These are phyloP conservation scores for Chiloscyllium plagiosum DNA, from an alignment of 2,113 vertebrate species.

Conservation along the genomic window DNA sequence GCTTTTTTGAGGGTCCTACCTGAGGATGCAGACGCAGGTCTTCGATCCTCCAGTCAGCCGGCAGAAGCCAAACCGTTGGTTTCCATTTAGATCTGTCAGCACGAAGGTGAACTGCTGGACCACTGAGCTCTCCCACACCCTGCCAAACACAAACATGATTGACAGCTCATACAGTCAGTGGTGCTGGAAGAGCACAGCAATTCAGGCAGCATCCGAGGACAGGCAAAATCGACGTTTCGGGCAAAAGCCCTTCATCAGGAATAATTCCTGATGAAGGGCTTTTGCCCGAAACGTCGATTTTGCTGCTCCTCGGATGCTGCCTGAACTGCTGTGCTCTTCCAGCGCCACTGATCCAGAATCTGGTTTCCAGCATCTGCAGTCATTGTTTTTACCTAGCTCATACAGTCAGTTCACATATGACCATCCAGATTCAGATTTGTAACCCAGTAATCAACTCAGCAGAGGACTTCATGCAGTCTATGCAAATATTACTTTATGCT, in stretches of 20 bases:
- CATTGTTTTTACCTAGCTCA: too few species aligned
- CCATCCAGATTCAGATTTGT: neutral
- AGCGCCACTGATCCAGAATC: too few species aligned
- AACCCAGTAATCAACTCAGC: neutral
- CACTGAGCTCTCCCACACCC: slow-evolving; percentile 54
- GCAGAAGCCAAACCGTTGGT: slow-evolving; percentile 80
- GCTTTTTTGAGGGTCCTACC: slow-evolving; percentile 50
- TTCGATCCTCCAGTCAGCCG: slow-evolving; percentile 65
- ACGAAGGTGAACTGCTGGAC: slow-evolving; percentile 88
- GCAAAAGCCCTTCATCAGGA: too few species aligned
- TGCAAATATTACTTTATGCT: neutral
- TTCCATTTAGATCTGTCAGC: slow-evolving; percentile 75
- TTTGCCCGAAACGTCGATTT: too few species aligned
- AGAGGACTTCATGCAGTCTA: neutral
- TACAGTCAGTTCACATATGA: neutral
- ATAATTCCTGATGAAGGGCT: too few species aligned
- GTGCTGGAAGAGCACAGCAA: too few species aligned
- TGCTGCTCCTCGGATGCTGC: too few species aligned
- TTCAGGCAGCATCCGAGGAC: too few species aligned
- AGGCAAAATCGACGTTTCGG: too few species aligned
- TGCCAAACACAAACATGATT: slow-evolving; percentile 41
- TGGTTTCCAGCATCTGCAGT: too few species aligned
- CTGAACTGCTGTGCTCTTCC: too few species aligned
- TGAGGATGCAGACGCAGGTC: slow-evolving; percentile 78
- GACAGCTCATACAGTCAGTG: neutral